phyloP scores from a whole-genome alignment of 2,797 vertebrate genomes.

The Cyprinodon diabolis region DNA sequence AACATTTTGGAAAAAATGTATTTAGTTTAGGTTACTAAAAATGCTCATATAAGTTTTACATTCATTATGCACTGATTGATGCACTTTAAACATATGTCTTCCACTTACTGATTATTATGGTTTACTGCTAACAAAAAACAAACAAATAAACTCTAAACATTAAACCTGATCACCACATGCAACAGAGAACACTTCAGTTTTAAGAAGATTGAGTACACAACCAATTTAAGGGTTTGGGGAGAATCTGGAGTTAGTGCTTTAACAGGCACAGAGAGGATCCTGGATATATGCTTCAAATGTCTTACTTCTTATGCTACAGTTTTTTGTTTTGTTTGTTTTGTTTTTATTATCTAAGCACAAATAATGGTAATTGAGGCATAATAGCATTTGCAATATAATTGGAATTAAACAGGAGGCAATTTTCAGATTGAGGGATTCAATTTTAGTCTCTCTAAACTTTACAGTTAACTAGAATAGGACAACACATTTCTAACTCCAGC shows the following conservation, averaged over 20 bases:
- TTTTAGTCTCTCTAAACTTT: no score
- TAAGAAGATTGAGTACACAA: neutral
- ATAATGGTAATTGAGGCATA: no score
- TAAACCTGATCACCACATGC: neutral
- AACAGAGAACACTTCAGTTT: neutral
- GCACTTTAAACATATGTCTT: neutral
- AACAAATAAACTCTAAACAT: no score
- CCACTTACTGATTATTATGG: neutral
- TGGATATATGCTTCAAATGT: neutral
- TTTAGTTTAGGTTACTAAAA: neutral
- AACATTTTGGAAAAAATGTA: neutral
- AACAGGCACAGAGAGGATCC: neutral
- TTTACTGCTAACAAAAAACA: neutral
- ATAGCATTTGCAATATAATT: no score
- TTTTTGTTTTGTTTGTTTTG: no score
- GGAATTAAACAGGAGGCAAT: no score
- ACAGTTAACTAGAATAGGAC: no score
- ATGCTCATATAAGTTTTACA: neutral
- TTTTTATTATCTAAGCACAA: no score
- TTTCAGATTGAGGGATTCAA: no score
- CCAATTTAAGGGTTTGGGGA: neutral
- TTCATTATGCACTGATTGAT: neutral
- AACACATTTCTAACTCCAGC: no score
- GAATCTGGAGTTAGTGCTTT: neutral
- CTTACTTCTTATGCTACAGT: no score